A percentile compares a stretch with the other conserved stretches of the same genome.
Conservation (phyloP, 2,113 vertebrate species). For the Climacteris rufus region DNA sequence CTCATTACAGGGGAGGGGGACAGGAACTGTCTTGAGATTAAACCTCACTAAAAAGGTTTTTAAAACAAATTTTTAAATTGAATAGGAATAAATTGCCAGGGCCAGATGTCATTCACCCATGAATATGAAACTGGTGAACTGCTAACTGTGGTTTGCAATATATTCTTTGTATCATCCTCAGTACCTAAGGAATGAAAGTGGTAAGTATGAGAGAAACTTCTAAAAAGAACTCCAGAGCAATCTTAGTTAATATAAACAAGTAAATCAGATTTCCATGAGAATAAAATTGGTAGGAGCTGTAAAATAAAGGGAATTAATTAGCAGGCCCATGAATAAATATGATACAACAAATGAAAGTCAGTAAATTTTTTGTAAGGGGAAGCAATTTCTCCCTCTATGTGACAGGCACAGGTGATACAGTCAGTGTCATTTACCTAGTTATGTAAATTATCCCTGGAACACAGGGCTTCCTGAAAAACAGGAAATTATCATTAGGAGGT, state of each 20-base stretch:
- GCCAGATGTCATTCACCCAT: conserved; percentile 18
- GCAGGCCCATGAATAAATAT: conserved; percentile 17
- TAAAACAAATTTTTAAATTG: conserved; percentile 24
- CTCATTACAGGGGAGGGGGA: not conserved
- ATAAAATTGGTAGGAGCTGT: not conserved
- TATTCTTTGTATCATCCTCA: not conserved
- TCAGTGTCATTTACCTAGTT: not conserved
- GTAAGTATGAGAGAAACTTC: not conserved
- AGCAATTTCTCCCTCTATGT: not conserved
- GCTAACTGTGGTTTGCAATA: not conserved
- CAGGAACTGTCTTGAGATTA: not conserved
- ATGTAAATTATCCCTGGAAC: not conserved
- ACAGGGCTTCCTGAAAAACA: not conserved
- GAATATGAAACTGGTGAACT: conserved; percentile 30
- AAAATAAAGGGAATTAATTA: conserved; percentile 47
- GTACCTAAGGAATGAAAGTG: not conserved
- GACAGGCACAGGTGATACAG: not conserved
- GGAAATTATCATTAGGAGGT: not conserved
- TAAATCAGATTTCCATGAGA: conserved; percentile 6
- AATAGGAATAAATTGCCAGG: conserved; percentile 23
- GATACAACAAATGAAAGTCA: not conserved
- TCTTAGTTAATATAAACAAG: not conserved
- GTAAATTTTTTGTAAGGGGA: not conserved
- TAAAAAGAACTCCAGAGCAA: not conserved
- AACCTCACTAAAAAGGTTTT: conserved; percentile 34